phyloP scores from a whole-genome alignment of 2,797 vertebrate species.

The Mareca penelope region DNA sequence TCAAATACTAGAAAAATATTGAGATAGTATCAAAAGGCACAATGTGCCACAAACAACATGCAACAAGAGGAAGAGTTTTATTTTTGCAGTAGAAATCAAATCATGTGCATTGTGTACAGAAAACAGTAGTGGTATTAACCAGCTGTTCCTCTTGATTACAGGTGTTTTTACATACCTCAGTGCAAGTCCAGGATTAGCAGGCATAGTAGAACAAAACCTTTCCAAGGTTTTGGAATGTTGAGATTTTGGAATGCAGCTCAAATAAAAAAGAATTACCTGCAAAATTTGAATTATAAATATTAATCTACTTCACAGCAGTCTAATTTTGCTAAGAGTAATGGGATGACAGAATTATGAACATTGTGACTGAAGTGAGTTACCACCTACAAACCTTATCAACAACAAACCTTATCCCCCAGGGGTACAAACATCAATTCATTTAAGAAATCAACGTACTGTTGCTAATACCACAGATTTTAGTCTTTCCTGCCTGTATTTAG shows the following conservation, averaged over 20 bases:
- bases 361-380: neutral
- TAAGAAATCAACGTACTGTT: neutral
- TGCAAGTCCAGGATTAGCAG: conserved; percentile 89
- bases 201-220: conserved; percentile 89
- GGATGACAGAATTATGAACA: neutral
- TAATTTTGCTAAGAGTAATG: neutral
- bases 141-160: neutral
- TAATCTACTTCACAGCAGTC: neutral
- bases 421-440: neutral
- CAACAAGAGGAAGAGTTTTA: neutral
- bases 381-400: neutral
- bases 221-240: conserved; percentile 92
- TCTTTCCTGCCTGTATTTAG: neutral
- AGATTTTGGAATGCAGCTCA: conserved; percentile 88
- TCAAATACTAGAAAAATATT: neutral
- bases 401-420: neutral
- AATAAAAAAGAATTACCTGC: conserved; percentile 91
- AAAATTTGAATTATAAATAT: conserved; percentile 59
- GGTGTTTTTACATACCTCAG: conserved; percentile 85
- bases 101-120: neutral
- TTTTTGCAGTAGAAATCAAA: neutral
- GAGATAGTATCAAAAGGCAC: neutral
- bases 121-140: neutral
- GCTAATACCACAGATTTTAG: neutral
- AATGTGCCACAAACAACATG: neutral